Conservation (phyloP, 2,888 invertebrate genomes). For the Clusia tigrina region DNA sequence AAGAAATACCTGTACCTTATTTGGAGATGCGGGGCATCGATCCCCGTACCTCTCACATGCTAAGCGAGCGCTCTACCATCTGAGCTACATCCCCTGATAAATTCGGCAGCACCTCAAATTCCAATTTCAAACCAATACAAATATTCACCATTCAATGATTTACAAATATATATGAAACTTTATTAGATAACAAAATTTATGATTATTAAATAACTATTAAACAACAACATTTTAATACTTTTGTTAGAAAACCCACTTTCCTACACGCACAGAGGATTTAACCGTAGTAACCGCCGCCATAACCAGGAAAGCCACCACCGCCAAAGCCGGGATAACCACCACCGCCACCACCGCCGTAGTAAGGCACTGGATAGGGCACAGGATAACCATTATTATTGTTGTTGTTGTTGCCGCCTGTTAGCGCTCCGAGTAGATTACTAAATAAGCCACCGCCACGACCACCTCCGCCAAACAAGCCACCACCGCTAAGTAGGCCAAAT, state of each 20-base stretch:
- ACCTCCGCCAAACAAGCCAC: slow-evolving; percentile 31
- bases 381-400: slow-evolving; percentile 6
- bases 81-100: slow-evolving; percentile 66
- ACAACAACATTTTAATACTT: slow-evolving; percentile 38
- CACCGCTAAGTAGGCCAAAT: slow-evolving; percentile 42
- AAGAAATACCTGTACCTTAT: too few species aligned
- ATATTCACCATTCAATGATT: too few species aligned
- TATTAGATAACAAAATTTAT: slow-evolving; percentile 29
- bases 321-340: slow-evolving; percentile 32
- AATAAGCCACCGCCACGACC: slow-evolving; percentile 34
- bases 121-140: too few species aligned
- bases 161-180: too few species aligned
- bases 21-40: slow-evolving; percentile 64
- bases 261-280: slow-evolving; percentile 13
- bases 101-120: too few species aligned
- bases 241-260: slow-evolving; percentile 5
- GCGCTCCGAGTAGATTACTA: slow-evolving; percentile 34
- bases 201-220: too few species aligned
- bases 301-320: slow-evolving; percentile 32
- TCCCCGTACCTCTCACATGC: slow-evolving; percentile 66
- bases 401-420: not conserved
- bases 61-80: slow-evolving; percentile 66
- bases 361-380: slow-evolving; percentile 23
- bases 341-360: slow-evolving; percentile 36
- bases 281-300: slow-evolving; percentile 35